phyloP scores from a whole-genome alignment of 1,140 invertebrate species.

The Spodoptera litura region DNA sequence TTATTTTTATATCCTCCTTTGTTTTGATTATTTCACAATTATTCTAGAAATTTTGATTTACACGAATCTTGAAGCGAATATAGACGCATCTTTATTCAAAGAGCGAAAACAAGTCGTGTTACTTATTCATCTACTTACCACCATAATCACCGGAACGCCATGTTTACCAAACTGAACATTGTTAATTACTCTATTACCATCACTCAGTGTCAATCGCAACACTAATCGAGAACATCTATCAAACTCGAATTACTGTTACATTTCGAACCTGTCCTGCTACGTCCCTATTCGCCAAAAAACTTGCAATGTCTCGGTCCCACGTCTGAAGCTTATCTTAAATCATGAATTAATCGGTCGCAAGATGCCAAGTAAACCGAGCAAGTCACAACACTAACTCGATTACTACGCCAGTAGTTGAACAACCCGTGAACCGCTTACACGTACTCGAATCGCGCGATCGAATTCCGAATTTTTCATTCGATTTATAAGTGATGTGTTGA shows the following conservation, averaged over 20 bases:
- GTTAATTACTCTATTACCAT: slow-evolving; percentile 33
- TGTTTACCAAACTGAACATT: slow-evolving; percentile 18
- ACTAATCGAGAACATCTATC: slow-evolving; percentile 42
- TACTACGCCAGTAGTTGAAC: slow-evolving; percentile 71
- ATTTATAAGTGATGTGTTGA: slow-evolving; percentile 51
- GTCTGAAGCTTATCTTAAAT: slow-evolving; percentile 71
- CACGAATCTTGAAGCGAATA: too few relatives aligned
- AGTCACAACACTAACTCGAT: slow-evolving; percentile 51
- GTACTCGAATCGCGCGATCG: slow-evolving; percentile 56
- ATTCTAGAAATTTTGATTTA: too few relatives aligned
- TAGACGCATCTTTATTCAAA: background rate
- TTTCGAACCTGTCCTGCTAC: slow-evolving; percentile 23
- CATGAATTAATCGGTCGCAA: slow-evolving; percentile 77
- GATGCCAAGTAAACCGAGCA: slow-evolving; percentile 47
- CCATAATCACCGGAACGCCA: background rate
- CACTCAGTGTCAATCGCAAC: slow-evolving; percentile 34
- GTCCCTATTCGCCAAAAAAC: slow-evolving; percentile 41
- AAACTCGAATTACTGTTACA: slow-evolving; percentile 43
- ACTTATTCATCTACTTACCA: background rate
- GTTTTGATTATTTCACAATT: too few relatives aligned
- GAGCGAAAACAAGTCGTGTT: too few relatives aligned
- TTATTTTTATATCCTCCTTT: too few relatives aligned
- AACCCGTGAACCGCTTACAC: slow-evolving; percentile 71
- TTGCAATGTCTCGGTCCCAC: slow-evolving; percentile 25
- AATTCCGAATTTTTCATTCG: slow-evolving; percentile 41